phyloP scores from a whole-genome alignment of 2,888 invertebrate species.

The Agelastica alni region DNA sequence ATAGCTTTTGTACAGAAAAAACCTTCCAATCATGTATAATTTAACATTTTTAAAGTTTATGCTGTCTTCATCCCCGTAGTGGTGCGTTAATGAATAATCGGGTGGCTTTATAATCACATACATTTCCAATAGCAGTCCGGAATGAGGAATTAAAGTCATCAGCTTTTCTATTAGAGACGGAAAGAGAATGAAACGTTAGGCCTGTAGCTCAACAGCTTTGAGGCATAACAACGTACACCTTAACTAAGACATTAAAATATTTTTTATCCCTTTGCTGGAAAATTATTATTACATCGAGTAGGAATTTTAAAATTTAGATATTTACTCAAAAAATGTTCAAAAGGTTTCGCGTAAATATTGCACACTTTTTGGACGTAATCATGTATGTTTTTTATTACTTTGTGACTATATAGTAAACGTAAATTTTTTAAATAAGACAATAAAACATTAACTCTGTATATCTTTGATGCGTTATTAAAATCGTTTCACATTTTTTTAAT shows the following conservation, averaged over 20 bases:
- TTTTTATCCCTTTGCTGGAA: neutral
- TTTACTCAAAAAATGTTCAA: no score
- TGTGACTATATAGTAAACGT: no score
- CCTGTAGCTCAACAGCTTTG: neutral
- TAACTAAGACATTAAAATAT: neutral
- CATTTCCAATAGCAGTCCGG: slow-evolving; percentile 28
- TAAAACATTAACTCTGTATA: no score
- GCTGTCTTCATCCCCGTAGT: slow-evolving; percentile 31
- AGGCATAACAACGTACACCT: neutral
- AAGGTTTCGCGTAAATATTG: no score
- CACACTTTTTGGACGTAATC: no score
- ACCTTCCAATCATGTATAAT: no score
- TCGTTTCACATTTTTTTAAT: no score
- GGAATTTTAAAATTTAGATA: slow-evolving; percentile 1
- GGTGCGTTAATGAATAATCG: slow-evolving; percentile 40
- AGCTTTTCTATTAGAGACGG: neutral
- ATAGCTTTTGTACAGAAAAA: no score
- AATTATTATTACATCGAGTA: slow-evolving; percentile 1
- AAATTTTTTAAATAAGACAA: no score
- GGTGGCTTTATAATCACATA: slow-evolving; percentile 39
- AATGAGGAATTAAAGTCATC: slow-evolving; percentile 36
- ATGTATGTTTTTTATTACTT: no score
- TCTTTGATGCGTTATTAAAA: no score
- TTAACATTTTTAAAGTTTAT: slow-evolving; percentile 35
- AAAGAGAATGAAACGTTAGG: neutral